Base-by-base conservation (phyloP, 2,113 vertebrate species). In the Acrocephalus kingi region DNA sequence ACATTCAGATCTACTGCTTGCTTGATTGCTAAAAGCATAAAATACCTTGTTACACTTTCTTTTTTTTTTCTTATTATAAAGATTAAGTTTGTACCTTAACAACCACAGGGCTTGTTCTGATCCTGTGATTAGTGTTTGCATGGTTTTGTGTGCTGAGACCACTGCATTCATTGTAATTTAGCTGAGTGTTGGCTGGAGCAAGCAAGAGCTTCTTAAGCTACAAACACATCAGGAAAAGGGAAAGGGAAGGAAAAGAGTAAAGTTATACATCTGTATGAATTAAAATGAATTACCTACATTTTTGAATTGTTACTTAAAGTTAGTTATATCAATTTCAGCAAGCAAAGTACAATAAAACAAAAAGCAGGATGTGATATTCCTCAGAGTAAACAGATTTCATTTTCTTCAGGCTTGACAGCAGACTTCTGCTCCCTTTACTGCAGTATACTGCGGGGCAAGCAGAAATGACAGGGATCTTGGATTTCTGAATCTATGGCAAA, bases 181-280 rank as follows among this genome's bases (percentile, higher is more conserved):
- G 98, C 98, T 99, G 99, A 98, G 99, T 99, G 98, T 99, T 99
- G 96, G 99, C 99, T 62, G 99, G 99, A 93, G 99, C 99, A 98
- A 99, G 98, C 98, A 99, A 98, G 98, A 99, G 99, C 98, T 99
- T 99, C 99, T 99, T 99, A 98, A 99, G 98, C 99, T 99, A 98
- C 93, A 97, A 96, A 97, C 48, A 97, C 81, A 98, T 74, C 43
- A 93, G 87, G 92, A 56, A 94, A 97, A 83, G 54, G 54, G 45
- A 89, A 66, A 52, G 48, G 76, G 74, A 73, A 91, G 72, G 81
- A 96, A 92, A 81, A 66, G 54, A 97, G 67, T 78, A 64, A 81
- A 83, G 86, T 98, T 97, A 98, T 4, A n/a, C 62, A 92, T 92
- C 67, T 93, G 62, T 74, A 86, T 46, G 39, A 52, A 94, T 75